Base-by-base conservation (phyloP, 2,888 invertebrate species). In the Sialis fuliginosa region DNA sequence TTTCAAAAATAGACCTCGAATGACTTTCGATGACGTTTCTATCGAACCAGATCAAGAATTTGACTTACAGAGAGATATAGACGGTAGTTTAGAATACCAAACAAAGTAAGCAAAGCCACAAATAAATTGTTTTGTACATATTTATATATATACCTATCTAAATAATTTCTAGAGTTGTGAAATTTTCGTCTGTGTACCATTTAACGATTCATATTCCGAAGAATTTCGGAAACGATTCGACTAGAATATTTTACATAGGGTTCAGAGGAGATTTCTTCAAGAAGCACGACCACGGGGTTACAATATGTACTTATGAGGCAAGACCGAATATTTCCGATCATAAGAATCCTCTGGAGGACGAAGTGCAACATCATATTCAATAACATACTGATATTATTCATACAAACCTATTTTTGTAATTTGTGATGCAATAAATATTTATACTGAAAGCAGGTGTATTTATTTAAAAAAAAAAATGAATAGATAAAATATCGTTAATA, bases 181-280 rank as follows among this genome's bases (percentile, higher is more conserved):
- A 85, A 54, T 98, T 98, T 68, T 85, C 88, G 47, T 85, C 83
- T 33, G 86, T 95, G 5, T 74, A 84, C 56, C 86, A 96, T 67
- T 69, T 98, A 51, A 81, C 89, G 4, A 72, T 98, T 57, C 86
- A 95, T 67, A 90, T 97, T 61, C 88, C 90, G 6, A 72, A 72
- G 10, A 95, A 92, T 66, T 90, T 83, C 67, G 93, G 93, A 22
- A 76, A 72, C 12, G 88, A 89, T n/a, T 75, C 67, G 44, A 89
- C 90, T 1, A 79, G 77, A 59, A 79, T 96, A 51, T 89, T 84
- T 62, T 98, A 97, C 61, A 96, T 98, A 59, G 97, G 93, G 7
- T 70, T 98, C 39, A 81, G 83, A 61, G 98, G 97, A 22, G 96
- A 97, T 68, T 98, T 85, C 70, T 74, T 76, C 8, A 79, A 82